Evolutionary conservation across 2,113 vertebrate genomes (phyloP).

Genomic region (Chaetorhynchus papuensis): DNA sequence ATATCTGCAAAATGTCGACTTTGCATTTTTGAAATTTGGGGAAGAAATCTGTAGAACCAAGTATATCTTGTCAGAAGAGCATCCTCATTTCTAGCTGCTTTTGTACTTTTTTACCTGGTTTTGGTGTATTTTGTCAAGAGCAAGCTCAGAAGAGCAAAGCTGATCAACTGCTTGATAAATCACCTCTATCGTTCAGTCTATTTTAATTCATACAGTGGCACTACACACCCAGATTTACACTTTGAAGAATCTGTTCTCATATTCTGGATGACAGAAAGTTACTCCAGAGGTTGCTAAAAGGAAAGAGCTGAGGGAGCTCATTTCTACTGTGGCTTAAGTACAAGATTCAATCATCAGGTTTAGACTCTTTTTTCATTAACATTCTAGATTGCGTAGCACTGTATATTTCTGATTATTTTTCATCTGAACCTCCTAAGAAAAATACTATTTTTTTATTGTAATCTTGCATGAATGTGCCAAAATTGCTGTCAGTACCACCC

Average conservation of each 20-base stretch:
- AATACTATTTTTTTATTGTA: neutral
- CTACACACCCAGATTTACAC: neutral
- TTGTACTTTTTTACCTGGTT: neutral
- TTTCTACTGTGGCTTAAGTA: neutral
- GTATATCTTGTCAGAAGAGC: neutral
- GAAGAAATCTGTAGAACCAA: neutral
- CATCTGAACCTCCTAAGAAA: neutral
- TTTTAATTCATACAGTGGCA: conserved; percentile 25
- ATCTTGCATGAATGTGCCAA: neutral
- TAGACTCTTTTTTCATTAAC: neutral
- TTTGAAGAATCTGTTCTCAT: conserved; percentile 40
- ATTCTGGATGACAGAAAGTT: conserved; percentile 26
- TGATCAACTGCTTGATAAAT: neutral
- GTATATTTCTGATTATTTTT: neutral
- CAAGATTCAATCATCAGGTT: neutral
- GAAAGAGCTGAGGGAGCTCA: neutral
- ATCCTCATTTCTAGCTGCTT: neutral
- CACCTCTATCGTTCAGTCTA: neutral
- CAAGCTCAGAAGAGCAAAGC: neutral
- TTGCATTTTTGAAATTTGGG: neutral
- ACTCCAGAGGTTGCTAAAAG: neutral
- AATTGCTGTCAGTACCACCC: neutral
- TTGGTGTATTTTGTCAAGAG: neutral
- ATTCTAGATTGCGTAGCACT: neutral
- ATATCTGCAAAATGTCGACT: neutral